Evolutionary conservation across 2,113 vertebrate genomes (phyloP).

Genomic region (Sula dactylatra): DNA sequence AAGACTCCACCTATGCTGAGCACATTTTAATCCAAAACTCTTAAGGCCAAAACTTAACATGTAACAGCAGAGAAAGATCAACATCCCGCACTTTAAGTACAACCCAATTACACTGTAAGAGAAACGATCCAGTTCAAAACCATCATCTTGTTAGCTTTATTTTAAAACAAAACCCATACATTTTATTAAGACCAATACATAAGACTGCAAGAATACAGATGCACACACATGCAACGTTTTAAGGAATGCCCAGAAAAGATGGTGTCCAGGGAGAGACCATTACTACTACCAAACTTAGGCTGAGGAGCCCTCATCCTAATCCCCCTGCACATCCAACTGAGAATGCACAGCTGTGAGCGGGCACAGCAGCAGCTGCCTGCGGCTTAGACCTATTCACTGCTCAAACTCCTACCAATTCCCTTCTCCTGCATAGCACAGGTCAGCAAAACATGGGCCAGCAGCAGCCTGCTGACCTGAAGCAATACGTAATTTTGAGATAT

Average conservation of each 20-base stretch:
- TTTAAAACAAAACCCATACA: neutral
- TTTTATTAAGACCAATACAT: neutral
- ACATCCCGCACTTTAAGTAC: fast-evolving
- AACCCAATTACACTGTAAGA: neutral
- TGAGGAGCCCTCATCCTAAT: neutral
- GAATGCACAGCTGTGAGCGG: neutral
- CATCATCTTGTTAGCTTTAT: neutral
- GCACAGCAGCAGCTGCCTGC: neutral
- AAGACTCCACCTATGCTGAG: neutral
- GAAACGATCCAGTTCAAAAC: neutral
- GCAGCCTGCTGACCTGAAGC: neutral
- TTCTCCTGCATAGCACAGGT: neutral
- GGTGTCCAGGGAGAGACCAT: neutral
- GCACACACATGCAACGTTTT: fast-evolving
- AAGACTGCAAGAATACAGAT: neutral
- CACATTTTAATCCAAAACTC: neutral
- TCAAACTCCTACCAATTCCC: neutral
- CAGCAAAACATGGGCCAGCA: neutral
- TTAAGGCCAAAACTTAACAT: neutral
- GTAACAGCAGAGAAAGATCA: neutral
- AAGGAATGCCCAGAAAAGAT: neutral
- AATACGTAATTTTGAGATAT: neutral
- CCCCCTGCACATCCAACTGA: neutral
- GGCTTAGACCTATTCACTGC: neutral
- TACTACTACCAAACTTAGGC: neutral